Conservation (phyloP, 2,888 invertebrate species). For the Nemotelus nigrinus region DNA sequence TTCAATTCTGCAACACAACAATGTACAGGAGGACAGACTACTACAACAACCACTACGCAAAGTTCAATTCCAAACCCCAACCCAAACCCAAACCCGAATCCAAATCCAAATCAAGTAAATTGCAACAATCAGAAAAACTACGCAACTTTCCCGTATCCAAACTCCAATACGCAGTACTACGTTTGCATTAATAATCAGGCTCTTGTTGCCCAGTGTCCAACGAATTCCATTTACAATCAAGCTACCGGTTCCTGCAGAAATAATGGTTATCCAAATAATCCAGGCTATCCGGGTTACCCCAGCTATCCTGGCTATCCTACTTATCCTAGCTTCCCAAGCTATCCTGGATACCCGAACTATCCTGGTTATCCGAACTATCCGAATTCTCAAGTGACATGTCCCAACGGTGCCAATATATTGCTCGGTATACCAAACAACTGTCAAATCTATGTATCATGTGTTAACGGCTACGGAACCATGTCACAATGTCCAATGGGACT, state of each 20-base stretch:
- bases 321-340: neutral
- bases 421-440: slow-evolving; percentile 2
- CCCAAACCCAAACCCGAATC: neutral
- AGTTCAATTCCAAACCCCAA: neutral
- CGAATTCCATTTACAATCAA: neutral
- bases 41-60: neutral
- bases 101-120: neutral
- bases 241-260: neutral
- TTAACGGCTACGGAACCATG: neutral
- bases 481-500: slow-evolving; percentile 14
- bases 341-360: neutral
- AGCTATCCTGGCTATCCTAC: neutral
- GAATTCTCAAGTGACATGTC: neutral
- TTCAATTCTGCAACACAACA: neutral
- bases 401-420: neutral
- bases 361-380: neutral
- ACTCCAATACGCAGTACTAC: slow-evolving; percentile 7
- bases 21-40: neutral
- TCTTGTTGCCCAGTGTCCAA: slow-evolving; percentile 21
- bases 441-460: slow-evolving; percentile 12
- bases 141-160: slow-evolving; percentile 20
- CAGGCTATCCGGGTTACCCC: neutral
- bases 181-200: slow-evolving; percentile 30
- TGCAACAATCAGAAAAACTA: neutral
- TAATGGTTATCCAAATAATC: neutral